Evolutionary conservation across 92 coral and sea anemone genomes (phyloP).

Genomic region (Palythoa grandiflora): DNA sequence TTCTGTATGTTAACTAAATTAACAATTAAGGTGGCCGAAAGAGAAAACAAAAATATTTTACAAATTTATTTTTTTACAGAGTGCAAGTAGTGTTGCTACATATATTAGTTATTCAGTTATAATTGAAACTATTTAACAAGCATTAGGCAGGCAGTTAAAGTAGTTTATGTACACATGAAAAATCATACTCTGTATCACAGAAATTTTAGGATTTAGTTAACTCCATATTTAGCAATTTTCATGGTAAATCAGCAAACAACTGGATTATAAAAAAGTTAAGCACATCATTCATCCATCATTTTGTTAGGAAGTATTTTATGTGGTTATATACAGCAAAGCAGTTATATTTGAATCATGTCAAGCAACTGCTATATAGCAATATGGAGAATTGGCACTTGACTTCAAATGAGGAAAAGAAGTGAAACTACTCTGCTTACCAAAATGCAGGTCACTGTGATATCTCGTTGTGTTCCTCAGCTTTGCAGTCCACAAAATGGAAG

Average conservation of each 20-base stretch:
- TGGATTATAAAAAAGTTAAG: background rate
- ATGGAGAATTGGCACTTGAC: background rate
- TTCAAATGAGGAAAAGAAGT: constrained; percentile 3
- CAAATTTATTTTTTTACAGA: too few relatives aligned
- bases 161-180: too few relatives aligned
- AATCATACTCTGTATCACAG: too few relatives aligned
- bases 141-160: too few relatives aligned
- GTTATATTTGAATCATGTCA: background rate
- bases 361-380: constrained; percentile 14
- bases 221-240: background rate
- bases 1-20: too few relatives aligned
- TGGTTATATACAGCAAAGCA: constrained; percentile 18
- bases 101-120: too few relatives aligned
- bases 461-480: background rate
- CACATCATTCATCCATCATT: constrained; percentile 42
- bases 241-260: background rate
- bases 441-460: background rate
- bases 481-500: constrained; percentile 21
- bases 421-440: constrained; percentile 42
- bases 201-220: background rate
- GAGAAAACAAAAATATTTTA: too few relatives aligned
- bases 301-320: constrained; percentile 8
- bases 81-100: too few relatives aligned
- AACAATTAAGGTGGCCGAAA: too few relatives aligned
- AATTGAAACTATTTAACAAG: too few relatives aligned